Conservation (phyloP, 2,888 invertebrate genomes). For the Punctoribates punctum region DNA sequence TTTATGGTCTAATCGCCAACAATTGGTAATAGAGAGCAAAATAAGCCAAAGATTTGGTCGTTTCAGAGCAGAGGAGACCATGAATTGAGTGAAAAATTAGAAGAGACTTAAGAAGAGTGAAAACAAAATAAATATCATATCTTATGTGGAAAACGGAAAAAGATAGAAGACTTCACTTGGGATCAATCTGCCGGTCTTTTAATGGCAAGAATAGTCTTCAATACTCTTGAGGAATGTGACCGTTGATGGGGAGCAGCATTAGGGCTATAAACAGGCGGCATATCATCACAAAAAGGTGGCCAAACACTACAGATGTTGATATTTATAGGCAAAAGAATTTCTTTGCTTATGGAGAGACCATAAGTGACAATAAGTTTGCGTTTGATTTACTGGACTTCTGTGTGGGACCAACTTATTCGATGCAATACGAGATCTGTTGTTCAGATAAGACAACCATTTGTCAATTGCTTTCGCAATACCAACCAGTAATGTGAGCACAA, state of each 20-base stretch:
- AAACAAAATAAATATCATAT: not conserved
- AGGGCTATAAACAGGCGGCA: not conserved
- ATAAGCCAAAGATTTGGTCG: not conserved
- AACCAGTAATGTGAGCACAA: conserved; percentile 22
- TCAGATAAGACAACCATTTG: conserved; percentile 19
- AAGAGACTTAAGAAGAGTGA: not conserved
- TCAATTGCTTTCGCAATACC: not conserved
- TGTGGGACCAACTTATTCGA: conserved; percentile 2
- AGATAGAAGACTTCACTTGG: not conserved
- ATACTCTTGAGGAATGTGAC: conserved; percentile 13
- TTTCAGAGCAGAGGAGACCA: not conserved
- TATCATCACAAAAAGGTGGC: not conserved
- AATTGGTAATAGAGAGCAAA: not conserved
- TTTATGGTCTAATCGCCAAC: not conserved
- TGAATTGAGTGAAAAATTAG: not conserved
- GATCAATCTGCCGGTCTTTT: not conserved
- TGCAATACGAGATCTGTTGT: conserved; percentile 18
- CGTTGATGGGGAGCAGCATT: not conserved
- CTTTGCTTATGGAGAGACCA: not conserved
- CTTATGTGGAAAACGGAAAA: not conserved
- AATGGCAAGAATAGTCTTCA: not conserved
- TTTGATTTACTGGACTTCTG: conserved; percentile 19
- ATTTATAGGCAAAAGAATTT: not conserved
- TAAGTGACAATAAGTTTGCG: conserved; percentile 4
- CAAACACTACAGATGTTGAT: conserved; percentile 3